A percentile compares a stretch with the other conserved stretches of the same genome.
These are phyloP conservation scores for Euborellia annulipes DNA, from an alignment of 1,140 invertebrate genomes.

Conservation along the genomic window DNA sequence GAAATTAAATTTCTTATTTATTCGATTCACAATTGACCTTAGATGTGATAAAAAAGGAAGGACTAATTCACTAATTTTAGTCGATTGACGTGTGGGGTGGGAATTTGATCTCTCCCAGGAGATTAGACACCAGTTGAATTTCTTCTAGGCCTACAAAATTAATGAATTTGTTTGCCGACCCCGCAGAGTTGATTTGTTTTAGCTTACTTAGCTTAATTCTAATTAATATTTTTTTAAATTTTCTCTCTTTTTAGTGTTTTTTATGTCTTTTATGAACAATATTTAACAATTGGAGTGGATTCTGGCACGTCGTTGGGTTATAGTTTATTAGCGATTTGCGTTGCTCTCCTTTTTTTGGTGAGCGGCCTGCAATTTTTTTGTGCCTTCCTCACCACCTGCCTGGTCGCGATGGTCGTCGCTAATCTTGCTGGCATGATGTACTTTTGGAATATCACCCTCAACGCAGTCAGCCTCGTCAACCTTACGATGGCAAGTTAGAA, in stretches of 20 bases:
- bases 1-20: background rate
- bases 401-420: conserved; percentile 62
- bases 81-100: no score
- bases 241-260: conserved; percentile 68
- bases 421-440: conserved; percentile 84
- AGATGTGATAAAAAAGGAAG: no score
- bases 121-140: no score
- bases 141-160: no score
- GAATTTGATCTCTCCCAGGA: no score
- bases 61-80: no score
- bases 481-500: conserved; percentile 46
- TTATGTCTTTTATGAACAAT: conserved; percentile 92
- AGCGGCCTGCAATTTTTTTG: conserved; percentile 73
- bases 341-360: conserved; percentile 63
- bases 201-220: no score
- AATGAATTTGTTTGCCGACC: no score
- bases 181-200: no score
- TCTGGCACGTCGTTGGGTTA: conserved; percentile 56
- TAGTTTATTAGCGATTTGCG: conserved; percentile 58
- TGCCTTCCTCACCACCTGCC: conserved; percentile 54
- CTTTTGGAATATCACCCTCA: conserved; percentile 72
- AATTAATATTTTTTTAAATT: no score
- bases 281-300: conserved; percentile 72
- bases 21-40: no score
- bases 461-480: conserved; percentile 92